phyloP scores from a whole-genome alignment of 2,113 vertebrate species.

The Melanostigma gelatinosum region DNA sequence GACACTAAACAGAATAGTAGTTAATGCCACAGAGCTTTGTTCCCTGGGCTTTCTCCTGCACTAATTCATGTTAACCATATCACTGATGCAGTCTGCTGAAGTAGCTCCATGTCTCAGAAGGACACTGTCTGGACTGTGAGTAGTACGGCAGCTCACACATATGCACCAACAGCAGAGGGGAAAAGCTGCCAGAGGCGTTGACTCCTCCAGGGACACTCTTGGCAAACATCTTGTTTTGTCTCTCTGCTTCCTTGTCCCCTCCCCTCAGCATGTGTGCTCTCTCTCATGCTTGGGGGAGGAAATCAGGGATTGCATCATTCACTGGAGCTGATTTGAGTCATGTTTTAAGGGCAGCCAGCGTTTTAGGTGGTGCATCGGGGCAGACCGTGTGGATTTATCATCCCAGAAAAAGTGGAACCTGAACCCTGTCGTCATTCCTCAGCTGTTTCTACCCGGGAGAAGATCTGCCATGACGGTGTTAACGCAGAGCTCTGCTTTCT shows the following conservation, averaged over 20 bases:
- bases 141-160: background rate
- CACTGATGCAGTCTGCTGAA: slow-evolving; percentile 12
- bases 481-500: no score
- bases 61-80: slow-evolving; percentile 4
- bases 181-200: slow-evolving; percentile 24
- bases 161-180: slow-evolving; percentile 9
- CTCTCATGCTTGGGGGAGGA: slow-evolving; percentile 13
- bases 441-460: background rate
- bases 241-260: slow-evolving; percentile 7
- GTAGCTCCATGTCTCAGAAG: slow-evolving; percentile 8
- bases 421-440: background rate
- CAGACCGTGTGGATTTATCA: background rate
- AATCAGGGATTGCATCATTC: slow-evolving; percentile 31
- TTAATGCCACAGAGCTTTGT: slow-evolving; percentile 8
- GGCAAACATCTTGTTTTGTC: slow-evolving; percentile 36
- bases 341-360: slow-evolving; percentile 21
- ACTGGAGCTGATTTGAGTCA: slow-evolving; percentile 8
- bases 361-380: background rate
- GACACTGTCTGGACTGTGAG: background rate
- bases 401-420: background rate
- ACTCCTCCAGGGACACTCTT: slow-evolving; percentile 18
- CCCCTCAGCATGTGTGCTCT: slow-evolving; percentile 20
- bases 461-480: slow-evolving; percentile 17
- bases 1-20: background rate
- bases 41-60: background rate